Evolutionary conservation across 1,140 invertebrate species (phyloP), one percentile per base, ranked within the genome.

Genomic region (Tetramorium parvispinum): DNA sequence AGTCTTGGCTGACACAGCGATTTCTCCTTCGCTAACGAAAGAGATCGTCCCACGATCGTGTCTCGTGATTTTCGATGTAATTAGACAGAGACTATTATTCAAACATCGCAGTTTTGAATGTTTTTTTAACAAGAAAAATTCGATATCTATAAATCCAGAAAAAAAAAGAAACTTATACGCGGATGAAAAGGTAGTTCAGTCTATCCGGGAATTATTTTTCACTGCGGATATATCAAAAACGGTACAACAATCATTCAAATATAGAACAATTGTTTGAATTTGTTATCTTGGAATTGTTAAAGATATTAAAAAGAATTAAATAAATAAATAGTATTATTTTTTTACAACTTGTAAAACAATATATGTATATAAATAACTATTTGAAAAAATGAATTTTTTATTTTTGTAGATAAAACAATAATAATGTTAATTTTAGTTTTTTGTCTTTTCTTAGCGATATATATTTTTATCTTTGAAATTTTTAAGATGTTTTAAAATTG

Each of bases 61-160:
- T 63, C 43, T n/a, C n/a, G n/a, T n/a, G n/a, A 10, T 59, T 59
- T 71, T 37, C 66, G 37, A 46, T 27, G 37, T 46, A 82, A 81
- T 82, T 82, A 73, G 68, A 68, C 40, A 24, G 10, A 10, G 5
- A 7, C 16, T 24, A n/a, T 51, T 51, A 13, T 24, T 51, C 24
- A 46, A 40, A 51, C 27, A 57, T 71, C 24, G 18, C 16, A 8
- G 18, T 46, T 71, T n/a, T 24, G 0, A 4, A 10, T 3, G 32
- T n/a, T 46, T 73, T 53, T 63, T 32, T 43, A 53, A 49, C 13
- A 8, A 68, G 13, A 70, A 10, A 57, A 82, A 66, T 55, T 40
- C 8, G 32, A n/a, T 27, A 53, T 21, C 27, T n/a, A n/a, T 66
- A 79, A 32, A 37, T 66, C 7, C 10, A 59, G 21, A 46, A 77